phyloP scores from a whole-genome alignment of 2,797 vertebrate species.

The Myotis findleyi region DNA sequence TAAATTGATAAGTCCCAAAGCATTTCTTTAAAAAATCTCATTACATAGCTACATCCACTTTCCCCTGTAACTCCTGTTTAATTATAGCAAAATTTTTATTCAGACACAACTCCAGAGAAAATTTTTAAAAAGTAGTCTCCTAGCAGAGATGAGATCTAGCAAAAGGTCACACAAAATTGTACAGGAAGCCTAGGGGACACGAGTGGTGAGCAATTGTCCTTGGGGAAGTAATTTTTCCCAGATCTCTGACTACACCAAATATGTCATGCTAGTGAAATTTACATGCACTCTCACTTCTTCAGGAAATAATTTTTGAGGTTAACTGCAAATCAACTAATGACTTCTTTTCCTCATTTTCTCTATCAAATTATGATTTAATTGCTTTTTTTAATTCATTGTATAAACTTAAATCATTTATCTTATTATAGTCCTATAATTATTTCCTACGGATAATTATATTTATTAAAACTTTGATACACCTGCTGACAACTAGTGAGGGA shows the following conservation, averaged over 20 bases:
- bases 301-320: conserved; percentile 46
- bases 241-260: neutral
- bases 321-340: neutral
- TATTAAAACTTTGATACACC: neutral
- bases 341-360: neutral
- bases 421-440: neutral
- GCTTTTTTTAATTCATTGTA: neutral
- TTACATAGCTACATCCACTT: conserved; percentile 46
- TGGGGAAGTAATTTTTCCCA: neutral
- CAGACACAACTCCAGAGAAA: conserved; percentile 48
- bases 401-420: neutral
- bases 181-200: neutral
- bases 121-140: neutral
- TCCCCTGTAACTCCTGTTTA: conserved; percentile 61
- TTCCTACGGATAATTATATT: neutral
- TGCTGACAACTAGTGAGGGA: neutral
- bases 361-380: conserved; percentile 49
- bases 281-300: neutral
- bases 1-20: conserved; percentile 69
- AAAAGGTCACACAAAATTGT: conserved; percentile 63
- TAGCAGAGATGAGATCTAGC: conserved; percentile 13
- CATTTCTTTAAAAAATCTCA: conserved; percentile 64
- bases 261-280: neutral
- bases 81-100: conserved; percentile 69
- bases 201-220: neutral